phyloP scores from a whole-genome alignment of 2,113 vertebrate species.

The Antennarius striatus region DNA sequence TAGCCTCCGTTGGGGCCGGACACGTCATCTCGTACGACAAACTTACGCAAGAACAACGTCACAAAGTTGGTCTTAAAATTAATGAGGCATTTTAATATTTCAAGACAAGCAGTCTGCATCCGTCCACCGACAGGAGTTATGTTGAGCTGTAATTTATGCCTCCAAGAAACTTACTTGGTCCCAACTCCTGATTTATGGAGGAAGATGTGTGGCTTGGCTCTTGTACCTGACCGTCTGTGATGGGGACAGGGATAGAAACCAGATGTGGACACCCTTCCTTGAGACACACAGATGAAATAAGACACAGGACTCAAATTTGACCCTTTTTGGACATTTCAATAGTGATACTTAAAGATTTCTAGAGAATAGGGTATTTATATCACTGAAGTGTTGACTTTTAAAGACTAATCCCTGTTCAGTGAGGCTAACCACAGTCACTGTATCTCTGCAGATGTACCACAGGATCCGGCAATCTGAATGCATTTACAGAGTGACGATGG shows the following conservation, averaged over 20 bases:
- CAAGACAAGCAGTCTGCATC: conserved; percentile 57
- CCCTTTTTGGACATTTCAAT: conserved; percentile 25
- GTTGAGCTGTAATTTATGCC: conserved; percentile 65
- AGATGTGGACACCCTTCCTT: conserved; percentile 41
- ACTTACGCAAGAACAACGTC: conserved; percentile 63
- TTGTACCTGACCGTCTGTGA: conserved; percentile 35
- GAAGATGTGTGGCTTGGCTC: conserved; percentile 44
- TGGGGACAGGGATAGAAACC: conserved; percentile 51
- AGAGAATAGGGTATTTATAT: conserved; percentile 19
- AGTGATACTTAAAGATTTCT: conserved; percentile 24
- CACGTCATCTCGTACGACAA: conserved; percentile 56
- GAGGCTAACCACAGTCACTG: conserved; percentile 1
- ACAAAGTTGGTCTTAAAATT: conserved; percentile 66
- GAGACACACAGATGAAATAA: conserved; percentile 28
- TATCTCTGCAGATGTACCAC: conserved; percentile 92
- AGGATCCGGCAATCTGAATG: conserved; percentile 98
- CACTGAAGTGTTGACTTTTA: conserved; percentile 15
- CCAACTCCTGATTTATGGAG: conserved; percentile 49
- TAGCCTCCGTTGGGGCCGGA: conserved; percentile 49
- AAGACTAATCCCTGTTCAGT: conserved; percentile 25
- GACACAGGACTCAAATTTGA: conserved; percentile 25
- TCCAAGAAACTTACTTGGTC: conserved; percentile 41
- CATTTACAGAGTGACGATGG: conserved; percentile 98
- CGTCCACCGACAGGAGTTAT: conserved; percentile 62
- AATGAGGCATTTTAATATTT: conserved; percentile 72